Base-by-base conservation (phyloP, 2,113 vertebrate species). In the Cynoglossus semilaevis region DNA sequence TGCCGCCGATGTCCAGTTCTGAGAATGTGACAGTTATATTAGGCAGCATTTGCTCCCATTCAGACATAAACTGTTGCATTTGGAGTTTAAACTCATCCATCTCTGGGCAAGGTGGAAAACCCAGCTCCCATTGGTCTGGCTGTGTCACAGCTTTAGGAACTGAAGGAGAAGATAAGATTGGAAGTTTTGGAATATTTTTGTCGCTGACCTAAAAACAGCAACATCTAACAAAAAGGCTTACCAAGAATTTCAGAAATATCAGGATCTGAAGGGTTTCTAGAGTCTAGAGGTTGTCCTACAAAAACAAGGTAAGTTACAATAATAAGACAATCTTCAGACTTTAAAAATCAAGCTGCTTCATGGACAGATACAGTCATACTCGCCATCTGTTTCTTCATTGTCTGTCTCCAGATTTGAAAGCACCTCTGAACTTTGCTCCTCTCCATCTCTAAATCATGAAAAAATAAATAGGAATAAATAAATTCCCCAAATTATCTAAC, bases 41-140 rank as follows among this genome's bases (percentile, higher is more conserved):
- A 0, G 57, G 0, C 72, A 91, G 85, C 72, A 94, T 46, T 12
- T 19, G 46, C 61, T 87, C 74, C 94, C 94, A 97, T 7, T 75
- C 53, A 9, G 17, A 0, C 14, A 17, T 38, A 81, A 93, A 97
- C 68, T 63, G 58, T 7, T 60, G 69, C 40, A 93, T 37, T 13
- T 87, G 81, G 8, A 69, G 54, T 80, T 85, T 92, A 76, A 92
- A 63, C 35, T 66, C 65, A 14, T 91, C 72, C 82, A 95, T 95
- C 87, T 96, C 95, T 17, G 90, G 88, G 37, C 88, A 68, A n/a
- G 91, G 88, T 79, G 92, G 92, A 77, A 92, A 92, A 76, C 78
- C 87, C 3, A 89, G 78, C 45, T 92, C 90, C 79, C 85, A 79
- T 58, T 89, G 82, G 5, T 82, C 79, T 10, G 89, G 90, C 1